Evolutionary conservation across 2,888 invertebrate genomes (phyloP).

Genomic region (Pegoplata infirma): DNA sequence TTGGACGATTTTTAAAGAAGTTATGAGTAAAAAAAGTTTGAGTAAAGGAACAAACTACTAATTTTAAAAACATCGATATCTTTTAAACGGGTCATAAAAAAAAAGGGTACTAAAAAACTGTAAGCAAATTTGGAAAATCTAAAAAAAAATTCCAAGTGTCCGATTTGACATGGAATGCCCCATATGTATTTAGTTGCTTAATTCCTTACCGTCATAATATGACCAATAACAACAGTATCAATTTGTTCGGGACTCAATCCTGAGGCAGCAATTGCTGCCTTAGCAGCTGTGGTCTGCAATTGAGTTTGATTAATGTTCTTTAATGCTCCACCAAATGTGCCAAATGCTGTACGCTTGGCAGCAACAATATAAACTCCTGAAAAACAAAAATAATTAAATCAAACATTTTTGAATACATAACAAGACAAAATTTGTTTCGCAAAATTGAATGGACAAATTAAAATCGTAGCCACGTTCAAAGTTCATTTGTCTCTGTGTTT

Average conservation of each 20-base stretch:
- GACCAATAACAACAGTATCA: constrained; percentile 93
- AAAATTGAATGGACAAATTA: neutral
- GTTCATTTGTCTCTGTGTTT: constrained; percentile 62
- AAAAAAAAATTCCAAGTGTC: too few relatives aligned
- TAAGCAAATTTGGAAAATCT: too few relatives aligned
- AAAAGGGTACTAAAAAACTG: too few relatives aligned
- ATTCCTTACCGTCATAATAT: constrained; percentile 87
- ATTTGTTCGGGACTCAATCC: constrained; percentile 91
- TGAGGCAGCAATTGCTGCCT: constrained; percentile 87
- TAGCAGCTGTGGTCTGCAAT: constrained; percentile 88
- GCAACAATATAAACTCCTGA: constrained; percentile 94
- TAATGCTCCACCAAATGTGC: constrained; percentile 93
- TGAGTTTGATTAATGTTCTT: constrained; percentile 86
- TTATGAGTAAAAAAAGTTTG: too few relatives aligned
- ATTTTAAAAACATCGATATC: too few relatives aligned
- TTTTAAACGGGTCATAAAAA: too few relatives aligned
- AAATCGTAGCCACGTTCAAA: constrained; percentile 64
- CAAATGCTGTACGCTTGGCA: constrained; percentile 98
- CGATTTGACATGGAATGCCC: too few relatives aligned
- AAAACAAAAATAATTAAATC: constrained; percentile 40
- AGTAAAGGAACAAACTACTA: too few relatives aligned
- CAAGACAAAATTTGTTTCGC: constrained; percentile 33
- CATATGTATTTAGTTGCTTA: too few relatives aligned
- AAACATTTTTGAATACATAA: neutral
- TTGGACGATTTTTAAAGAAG: too few relatives aligned